Evolutionary conservation across 2,797 vertebrate genomes (phyloP).

Genomic region (Aldrovandia affinis): DNA sequence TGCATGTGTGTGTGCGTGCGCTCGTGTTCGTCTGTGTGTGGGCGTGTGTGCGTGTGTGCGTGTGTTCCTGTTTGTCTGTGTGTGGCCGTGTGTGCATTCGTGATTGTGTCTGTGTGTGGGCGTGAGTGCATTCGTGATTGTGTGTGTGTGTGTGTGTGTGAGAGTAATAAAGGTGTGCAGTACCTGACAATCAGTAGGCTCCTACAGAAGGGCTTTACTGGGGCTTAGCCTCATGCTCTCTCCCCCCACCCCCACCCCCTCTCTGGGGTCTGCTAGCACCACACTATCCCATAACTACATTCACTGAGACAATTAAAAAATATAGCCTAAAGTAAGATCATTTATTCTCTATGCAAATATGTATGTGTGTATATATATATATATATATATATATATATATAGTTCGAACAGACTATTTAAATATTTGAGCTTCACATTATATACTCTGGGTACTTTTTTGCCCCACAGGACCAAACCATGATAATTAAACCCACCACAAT

Average conservation of each 20-base stretch:
- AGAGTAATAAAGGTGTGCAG: background rate
- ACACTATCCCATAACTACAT: background rate
- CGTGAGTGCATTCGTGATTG: background rate
- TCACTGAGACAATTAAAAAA: background rate
- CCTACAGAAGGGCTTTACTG: background rate
- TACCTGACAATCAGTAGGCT: background rate
- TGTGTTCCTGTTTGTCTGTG: too few relatives aligned
- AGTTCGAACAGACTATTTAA: too few relatives aligned
- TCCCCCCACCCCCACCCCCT: background rate
- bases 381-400: too few relatives aligned
- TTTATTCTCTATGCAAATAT: too few relatives aligned
- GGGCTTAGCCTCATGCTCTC: background rate
- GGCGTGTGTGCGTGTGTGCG: too few relatives aligned
- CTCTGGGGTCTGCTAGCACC: background rate
- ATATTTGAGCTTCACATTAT: background rate
- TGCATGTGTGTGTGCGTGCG: too few relatives aligned
- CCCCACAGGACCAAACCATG: background rate
- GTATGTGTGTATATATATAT: too few relatives aligned
- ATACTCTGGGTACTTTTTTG: background rate
- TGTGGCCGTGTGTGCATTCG: constrained; percentile 12
- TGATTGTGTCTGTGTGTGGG: too few relatives aligned
- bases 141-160: background rate
- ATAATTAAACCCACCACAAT: background rate
- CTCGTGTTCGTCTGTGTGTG: too few relatives aligned
- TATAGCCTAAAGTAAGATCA: background rate